phyloP scores from a whole-genome alignment of 2,888 invertebrate genomes.

The Acronicta leporina region DNA sequence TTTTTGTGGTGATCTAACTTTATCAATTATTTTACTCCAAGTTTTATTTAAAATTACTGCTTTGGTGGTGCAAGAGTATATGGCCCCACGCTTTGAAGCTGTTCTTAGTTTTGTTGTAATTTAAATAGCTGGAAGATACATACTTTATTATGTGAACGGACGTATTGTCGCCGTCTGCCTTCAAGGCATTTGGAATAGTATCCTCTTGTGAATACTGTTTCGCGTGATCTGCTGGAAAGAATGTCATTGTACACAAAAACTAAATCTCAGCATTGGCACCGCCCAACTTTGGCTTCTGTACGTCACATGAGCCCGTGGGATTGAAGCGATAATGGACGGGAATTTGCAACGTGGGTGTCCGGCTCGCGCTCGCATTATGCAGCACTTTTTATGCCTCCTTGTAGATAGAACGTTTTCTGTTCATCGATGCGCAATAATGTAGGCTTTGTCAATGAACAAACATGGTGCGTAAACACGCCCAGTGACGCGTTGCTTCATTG shows the following conservation, averaged over 20 bases:
- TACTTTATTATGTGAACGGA: slow-evolving; percentile 10
- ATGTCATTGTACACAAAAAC: slow-evolving; percentile 73
- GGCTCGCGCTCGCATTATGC: slow-evolving; percentile 75
- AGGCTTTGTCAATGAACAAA: slow-evolving; percentile 79
- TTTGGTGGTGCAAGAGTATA: slow-evolving; percentile 12
- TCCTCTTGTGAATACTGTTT: slow-evolving; percentile 59
- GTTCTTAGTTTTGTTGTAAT: background rate
- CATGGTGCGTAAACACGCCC: slow-evolving; percentile 71
- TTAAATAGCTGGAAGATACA: background rate
- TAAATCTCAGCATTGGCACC: slow-evolving; percentile 73
- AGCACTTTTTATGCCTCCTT: slow-evolving; percentile 76
- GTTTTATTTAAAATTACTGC: slow-evolving; percentile 1
- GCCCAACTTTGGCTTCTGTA: slow-evolving; percentile 81
- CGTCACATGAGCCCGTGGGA: slow-evolving; percentile 86
- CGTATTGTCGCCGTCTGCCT: slow-evolving; percentile 36
- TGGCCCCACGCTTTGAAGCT: slow-evolving; percentile 2
- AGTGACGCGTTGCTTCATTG: slow-evolving; percentile 66
- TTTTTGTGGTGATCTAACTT: slow-evolving; percentile 45
- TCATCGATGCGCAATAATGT: slow-evolving; percentile 77
- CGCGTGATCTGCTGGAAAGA: slow-evolving; percentile 74
- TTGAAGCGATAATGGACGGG: slow-evolving; percentile 75
- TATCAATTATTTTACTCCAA: slow-evolving; percentile 7
- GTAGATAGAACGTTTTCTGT: slow-evolving; percentile 67
- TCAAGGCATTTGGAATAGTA: slow-evolving; percentile 42
- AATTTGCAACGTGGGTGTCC: slow-evolving; percentile 87